phyloP scores from a whole-genome alignment of 2,113 vertebrate species.

The Chamaea fasciata region DNA sequence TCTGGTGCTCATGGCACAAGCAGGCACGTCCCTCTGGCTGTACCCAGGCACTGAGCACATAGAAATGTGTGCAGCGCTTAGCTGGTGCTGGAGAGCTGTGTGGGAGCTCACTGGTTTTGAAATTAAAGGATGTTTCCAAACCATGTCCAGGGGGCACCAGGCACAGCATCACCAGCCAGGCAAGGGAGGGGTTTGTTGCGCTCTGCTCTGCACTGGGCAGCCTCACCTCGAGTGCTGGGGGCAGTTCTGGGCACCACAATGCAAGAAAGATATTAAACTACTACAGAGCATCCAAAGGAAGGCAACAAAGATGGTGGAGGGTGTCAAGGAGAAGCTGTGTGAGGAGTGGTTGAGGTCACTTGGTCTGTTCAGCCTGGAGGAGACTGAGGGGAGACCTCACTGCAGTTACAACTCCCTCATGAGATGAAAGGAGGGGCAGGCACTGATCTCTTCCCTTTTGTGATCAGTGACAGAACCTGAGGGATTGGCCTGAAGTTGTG shows the following conservation, averaged over 20 bases:
- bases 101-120: fast-evolving
- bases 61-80: fast-evolving
- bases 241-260: not conserved
- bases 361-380: not conserved
- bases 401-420: not conserved
- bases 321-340: fast-evolving
- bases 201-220: not conserved
- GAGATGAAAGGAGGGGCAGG: not conserved
- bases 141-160: fast-evolving
- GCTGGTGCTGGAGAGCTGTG: not conserved
- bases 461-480: not conserved
- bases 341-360: not conserved
- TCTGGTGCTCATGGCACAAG: not conserved
- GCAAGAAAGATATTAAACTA: not conserved
- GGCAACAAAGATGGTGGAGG: not conserved
- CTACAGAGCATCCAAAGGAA: not conserved
- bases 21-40: not conserved
- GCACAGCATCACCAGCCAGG: fast-evolving
- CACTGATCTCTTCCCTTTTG: not conserved
- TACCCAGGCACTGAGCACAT: fast-evolving
- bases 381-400: not conserved
- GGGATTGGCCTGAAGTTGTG: not conserved
- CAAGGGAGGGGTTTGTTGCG: not conserved
- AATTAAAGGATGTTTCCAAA: not conserved
- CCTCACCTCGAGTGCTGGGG: not conserved